Base-by-base conservation (phyloP, 2,888 invertebrate genomes). In the Eilema sororculum region DNA sequence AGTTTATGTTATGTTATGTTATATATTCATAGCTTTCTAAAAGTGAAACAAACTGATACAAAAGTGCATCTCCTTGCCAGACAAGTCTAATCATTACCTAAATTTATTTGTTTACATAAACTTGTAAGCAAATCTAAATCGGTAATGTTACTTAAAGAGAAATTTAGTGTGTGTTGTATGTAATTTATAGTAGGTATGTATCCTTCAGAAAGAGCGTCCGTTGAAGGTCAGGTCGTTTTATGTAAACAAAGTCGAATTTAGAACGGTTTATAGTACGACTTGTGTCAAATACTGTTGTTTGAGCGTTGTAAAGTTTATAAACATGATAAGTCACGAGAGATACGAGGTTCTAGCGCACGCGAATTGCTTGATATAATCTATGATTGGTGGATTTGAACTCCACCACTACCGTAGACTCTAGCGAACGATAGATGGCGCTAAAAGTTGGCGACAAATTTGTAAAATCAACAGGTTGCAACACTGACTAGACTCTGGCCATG, bases 171-270 rank as follows among this genome's bases (percentile, higher is more conserved):
- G 16, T 41, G 3, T 41, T 41, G 41, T 41, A 41, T 8, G 4
- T 56, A 56, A 56, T n/a, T 3, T n/a, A 24, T 24, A n/a, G n/a
- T n/a, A n/a, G n/a, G 24, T 58, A 25, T 12, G 57, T 24, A 58
- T 12, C 13, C 16, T 13, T 25, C 16, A 24, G 13, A 58, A 12
- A 58, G 22, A 58, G 57, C 22, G 25, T 24, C 25, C 2, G 22
- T 58, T 24, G 25, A 58, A 58, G 57, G 57, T 58, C 25, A 58
- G 57, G 57, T 58, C 25, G 25, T 58, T 22, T 58, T 58, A 13
- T 58, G 57, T 58, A 58, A 58, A 58, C 57, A 58, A 58, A 1
- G 13, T 25, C 57, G 57, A 25, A 25, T 58, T 13, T 58, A 58
- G 57, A 58, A 24, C 25, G 3, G 24, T 24, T 22, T 24, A 58